Percentiles rank a stretch among this genome's conserved stretches.
Conservation (phyloP, 2,888 invertebrate genomes). For the Trichopoda pennipes region DNA sequence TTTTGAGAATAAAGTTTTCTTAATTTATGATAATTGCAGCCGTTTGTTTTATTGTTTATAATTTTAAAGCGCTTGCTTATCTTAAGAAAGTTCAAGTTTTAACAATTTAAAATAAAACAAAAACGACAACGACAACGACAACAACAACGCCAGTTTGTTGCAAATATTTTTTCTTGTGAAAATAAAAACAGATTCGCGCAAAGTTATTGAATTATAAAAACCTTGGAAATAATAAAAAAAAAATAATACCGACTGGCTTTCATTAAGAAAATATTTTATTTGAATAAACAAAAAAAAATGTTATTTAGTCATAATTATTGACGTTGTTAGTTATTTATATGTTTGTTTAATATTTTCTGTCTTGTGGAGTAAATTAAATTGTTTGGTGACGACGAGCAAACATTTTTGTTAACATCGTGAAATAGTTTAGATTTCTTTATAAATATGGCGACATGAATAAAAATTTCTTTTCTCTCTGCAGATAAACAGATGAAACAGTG, state of each 20-base stretch:
- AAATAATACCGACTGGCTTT: neutral
- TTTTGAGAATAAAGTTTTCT: neutral
- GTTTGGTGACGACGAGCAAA: neutral
- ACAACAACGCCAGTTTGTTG: neutral
- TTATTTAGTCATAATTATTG: neutral
- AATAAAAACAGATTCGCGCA: slow-evolving; percentile 44
- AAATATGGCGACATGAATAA: too few relatives aligned
- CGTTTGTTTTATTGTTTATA: slow-evolving; percentile 5
- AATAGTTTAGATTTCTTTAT: too few relatives aligned
- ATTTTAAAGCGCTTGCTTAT: slow-evolving; percentile 17
- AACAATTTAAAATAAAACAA: slow-evolving; percentile 35
- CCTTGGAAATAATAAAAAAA: slow-evolving; percentile 45
- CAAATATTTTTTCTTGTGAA: neutral
- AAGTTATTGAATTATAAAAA: slow-evolving; percentile 55
- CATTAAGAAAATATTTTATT: slow-evolving; percentile 40
- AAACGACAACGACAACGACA: neutral
- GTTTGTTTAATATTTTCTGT: neutral
- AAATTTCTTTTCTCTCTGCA: too few relatives aligned
- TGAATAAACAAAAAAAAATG: slow-evolving; percentile 26
- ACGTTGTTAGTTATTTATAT: neutral
- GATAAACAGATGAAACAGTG: too few relatives aligned
- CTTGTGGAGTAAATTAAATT: neutral
- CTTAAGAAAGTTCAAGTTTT: neutral
- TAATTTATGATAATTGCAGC: slow-evolving; percentile 17
- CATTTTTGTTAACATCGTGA: neutral